phyloP scores from a whole-genome alignment of 64 coral and sea anemone species.

The Montipora foliosa region DNA sequence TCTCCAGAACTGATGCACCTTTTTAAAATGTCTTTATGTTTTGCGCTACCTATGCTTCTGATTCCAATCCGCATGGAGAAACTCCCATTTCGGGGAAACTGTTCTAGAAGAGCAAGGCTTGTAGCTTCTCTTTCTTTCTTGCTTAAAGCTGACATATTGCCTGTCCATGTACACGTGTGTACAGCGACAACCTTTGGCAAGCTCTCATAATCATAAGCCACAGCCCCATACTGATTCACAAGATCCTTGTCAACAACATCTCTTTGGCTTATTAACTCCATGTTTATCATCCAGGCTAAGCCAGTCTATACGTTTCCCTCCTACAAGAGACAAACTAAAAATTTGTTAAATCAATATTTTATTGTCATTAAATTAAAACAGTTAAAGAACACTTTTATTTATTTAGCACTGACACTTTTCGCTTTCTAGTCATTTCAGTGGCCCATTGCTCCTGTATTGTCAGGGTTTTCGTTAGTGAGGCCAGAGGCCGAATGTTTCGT shows the following conservation, averaged over 20 bases:
- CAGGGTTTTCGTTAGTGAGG: no score
- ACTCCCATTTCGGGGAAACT: not conserved
- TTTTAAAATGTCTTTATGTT: not conserved
- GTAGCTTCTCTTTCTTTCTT: not conserved
- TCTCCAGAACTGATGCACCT: not conserved
- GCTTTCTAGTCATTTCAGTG: no score
- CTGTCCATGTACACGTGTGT: slow-evolving; percentile 9
- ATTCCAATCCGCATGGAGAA: not conserved
- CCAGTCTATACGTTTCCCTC: not conserved
- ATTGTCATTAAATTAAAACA: not conserved
- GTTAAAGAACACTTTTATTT: no score
- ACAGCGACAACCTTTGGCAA: slow-evolving; percentile 62
- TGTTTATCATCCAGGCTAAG: not conserved
- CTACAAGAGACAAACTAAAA: not conserved
- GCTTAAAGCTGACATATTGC: not conserved
- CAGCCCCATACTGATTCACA: slow-evolving; percentile 19
- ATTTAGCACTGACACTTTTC: no score
- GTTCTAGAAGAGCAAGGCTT: not conserved
- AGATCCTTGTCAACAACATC: slow-evolving; percentile 4
- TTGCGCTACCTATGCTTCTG: not conserved
- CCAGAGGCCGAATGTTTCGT: no score
- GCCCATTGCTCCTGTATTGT: no score
- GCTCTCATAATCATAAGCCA: slow-evolving; percentile 58
- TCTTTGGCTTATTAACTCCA: slow-evolving; percentile 31
- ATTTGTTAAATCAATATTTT: not conserved